These are phyloP conservation scores for Tenebrio molitor DNA, from an alignment of 1,140 invertebrate species.

Conservation along the genomic window DNA sequence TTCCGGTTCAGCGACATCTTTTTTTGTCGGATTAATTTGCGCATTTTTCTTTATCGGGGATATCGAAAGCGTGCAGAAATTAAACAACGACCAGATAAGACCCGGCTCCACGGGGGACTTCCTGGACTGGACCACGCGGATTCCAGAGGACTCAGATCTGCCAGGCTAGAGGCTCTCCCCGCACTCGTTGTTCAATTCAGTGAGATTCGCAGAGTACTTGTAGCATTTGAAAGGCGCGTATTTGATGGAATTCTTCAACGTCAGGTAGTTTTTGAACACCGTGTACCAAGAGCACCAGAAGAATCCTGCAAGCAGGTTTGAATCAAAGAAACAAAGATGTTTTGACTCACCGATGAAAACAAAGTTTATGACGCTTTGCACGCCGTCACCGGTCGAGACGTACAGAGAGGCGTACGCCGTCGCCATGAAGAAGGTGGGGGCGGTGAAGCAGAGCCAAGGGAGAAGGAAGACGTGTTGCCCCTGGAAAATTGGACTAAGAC, in stretches of 20 bases:
- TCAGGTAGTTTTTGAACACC: conserved; percentile 9
- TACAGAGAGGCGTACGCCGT: conserved; percentile 9
- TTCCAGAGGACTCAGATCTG: background rate
- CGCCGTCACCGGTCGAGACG: background rate
- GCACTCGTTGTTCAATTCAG: background rate
- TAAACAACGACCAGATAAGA: background rate
- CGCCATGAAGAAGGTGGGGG: conserved; percentile 12
- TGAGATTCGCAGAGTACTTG: conserved; percentile 8
- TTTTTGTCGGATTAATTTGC: conserved; percentile 30
- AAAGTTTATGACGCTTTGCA: conserved; percentile 22
- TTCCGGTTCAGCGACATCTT: conserved; percentile 12
- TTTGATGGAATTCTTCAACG: background rate
- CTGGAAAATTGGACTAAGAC: background rate
- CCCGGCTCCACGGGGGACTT: background rate
- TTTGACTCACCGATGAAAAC: conserved; percentile 1
- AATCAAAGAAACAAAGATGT: no score
- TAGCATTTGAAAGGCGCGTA: background rate
- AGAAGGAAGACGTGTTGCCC: conserved; percentile 3
- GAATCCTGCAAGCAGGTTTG: background rate
- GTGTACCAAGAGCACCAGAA: conserved; percentile 11
- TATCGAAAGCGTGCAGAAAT: background rate
- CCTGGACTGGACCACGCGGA: background rate
- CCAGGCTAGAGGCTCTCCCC: background rate
- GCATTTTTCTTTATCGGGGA: conserved; percentile 11
- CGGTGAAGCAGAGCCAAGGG: conserved; percentile 9